phyloP scores from a whole-genome alignment of 2,797 vertebrate species.

The Chaunax sp. region DNA sequence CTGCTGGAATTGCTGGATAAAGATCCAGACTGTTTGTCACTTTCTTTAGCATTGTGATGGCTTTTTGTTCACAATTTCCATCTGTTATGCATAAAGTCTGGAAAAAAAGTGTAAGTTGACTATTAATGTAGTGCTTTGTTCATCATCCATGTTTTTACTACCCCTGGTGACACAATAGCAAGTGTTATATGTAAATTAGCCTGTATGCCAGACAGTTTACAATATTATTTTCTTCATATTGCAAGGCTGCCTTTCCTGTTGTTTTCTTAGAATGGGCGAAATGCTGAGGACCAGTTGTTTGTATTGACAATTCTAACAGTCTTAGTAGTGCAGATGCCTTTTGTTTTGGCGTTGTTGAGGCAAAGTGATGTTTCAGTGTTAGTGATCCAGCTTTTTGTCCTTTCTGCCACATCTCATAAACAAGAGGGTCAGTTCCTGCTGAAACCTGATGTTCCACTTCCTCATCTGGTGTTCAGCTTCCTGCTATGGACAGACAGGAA shows the following conservation, averaged over 20 bases:
- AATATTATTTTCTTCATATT: constrained; percentile 35
- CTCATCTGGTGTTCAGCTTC: constrained; percentile 73
- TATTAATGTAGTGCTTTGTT: constrained; percentile 40
- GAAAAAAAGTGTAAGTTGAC: constrained; percentile 7
- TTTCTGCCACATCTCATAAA: constrained; percentile 58
- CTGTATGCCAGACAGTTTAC: constrained; percentile 37
- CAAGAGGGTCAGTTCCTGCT: constrained; percentile 66
- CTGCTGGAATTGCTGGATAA: no score
- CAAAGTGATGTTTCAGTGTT: constrained; percentile 24
- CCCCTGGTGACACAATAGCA: constrained; percentile 42
- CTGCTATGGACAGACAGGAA: constrained; percentile 70
- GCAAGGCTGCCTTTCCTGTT: constrained; percentile 2
- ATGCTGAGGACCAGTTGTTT: constrained; percentile 5
- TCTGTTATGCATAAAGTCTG: constrained; percentile 3
- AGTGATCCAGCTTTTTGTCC: constrained; percentile 42
- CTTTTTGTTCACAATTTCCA: no score
- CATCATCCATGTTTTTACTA: constrained; percentile 31
- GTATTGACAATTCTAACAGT: background rate
- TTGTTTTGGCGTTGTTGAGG: background rate
- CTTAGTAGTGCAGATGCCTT: no score
- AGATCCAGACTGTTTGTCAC: no score
- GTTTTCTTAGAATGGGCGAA: background rate
- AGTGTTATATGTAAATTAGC: constrained; percentile 52
- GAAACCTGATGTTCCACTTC: constrained; percentile 76
- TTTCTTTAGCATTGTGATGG: no score